Conservation (phyloP, 92 coral and sea anemone species). For the Parazoanthus darwini region DNA sequence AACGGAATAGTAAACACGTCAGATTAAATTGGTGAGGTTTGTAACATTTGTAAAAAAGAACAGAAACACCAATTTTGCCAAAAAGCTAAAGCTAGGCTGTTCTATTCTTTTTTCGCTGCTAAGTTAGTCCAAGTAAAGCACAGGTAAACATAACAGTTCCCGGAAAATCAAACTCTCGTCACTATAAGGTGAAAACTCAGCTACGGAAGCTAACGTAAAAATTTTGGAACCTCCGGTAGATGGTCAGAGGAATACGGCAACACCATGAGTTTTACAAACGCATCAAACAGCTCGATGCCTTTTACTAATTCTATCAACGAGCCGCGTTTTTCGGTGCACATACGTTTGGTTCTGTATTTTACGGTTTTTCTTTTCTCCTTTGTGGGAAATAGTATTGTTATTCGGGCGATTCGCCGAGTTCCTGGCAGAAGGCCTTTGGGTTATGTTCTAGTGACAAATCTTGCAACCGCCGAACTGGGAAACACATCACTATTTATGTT, state of each 20-base stretch:
- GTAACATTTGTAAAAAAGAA: background rate
- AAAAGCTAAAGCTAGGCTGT: background rate
- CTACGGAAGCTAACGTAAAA: background rate
- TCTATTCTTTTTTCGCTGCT: background rate
- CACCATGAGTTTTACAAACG: conserved; percentile 8
- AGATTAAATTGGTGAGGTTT: background rate
- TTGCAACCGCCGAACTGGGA: conserved; percentile 36
- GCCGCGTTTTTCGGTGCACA: conserved; percentile 15
- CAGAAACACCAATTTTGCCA: background rate
- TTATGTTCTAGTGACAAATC: conserved; percentile 35
- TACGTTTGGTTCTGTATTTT: conserved; percentile 10
- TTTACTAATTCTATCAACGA: background rate
- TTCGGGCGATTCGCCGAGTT: conserved; percentile 21
- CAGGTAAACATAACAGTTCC: background rate
- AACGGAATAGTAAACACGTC: background rate
- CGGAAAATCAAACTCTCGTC: background rate
- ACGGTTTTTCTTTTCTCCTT: conserved; percentile 23
- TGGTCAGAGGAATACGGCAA: background rate
- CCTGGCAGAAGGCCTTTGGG: conserved; percentile 33
- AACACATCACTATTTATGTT: conserved; percentile 12
- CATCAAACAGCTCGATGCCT: background rate
- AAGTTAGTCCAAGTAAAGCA: background rate
- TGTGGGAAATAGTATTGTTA: conserved; percentile 24
- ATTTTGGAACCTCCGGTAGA: background rate
- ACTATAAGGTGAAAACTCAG: background rate